These are phyloP conservation scores for Gallinago nigripennis DNA, from an alignment of 2,797 vertebrate genomes.

Conservation along the genomic window DNA sequence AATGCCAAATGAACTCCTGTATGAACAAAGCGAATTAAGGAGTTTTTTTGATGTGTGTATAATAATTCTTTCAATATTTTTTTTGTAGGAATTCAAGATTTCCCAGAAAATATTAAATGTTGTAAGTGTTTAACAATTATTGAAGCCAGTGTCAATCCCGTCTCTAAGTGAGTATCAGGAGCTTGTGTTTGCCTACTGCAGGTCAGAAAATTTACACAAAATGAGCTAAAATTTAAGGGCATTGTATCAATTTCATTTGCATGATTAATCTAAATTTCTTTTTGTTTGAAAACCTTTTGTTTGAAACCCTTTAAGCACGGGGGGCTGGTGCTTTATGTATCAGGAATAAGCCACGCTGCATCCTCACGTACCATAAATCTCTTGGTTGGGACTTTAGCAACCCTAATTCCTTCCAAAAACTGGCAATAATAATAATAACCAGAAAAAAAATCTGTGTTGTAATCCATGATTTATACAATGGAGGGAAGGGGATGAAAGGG, in stretches of 20 bases:
- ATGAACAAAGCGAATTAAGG: neutral
- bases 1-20: neutral
- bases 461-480: neutral
- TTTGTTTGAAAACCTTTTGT: neutral
- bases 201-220: neutral
- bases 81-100: constrained; percentile 93
- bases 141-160: constrained; percentile 99
- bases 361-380: rapidly evolving
- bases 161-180: constrained; percentile 92
- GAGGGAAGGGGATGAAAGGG: neutral
- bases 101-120: constrained; percentile 98
- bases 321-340: neutral
- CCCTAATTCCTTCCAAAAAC: neutral
- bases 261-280: neutral
- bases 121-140: constrained; percentile 99
- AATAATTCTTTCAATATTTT: neutral
- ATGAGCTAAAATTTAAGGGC: neutral
- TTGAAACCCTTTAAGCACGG: neutral
- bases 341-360: neutral
- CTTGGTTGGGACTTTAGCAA: neutral
- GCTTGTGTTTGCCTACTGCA: neutral
- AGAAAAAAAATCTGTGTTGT: neutral
- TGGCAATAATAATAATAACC: neutral
- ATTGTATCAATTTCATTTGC: neutral
- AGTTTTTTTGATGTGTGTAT: neutral